Evolutionary conservation across 2,797 vertebrate species (phyloP).

Genomic region (Enteromius thamalakanensis): DNA sequence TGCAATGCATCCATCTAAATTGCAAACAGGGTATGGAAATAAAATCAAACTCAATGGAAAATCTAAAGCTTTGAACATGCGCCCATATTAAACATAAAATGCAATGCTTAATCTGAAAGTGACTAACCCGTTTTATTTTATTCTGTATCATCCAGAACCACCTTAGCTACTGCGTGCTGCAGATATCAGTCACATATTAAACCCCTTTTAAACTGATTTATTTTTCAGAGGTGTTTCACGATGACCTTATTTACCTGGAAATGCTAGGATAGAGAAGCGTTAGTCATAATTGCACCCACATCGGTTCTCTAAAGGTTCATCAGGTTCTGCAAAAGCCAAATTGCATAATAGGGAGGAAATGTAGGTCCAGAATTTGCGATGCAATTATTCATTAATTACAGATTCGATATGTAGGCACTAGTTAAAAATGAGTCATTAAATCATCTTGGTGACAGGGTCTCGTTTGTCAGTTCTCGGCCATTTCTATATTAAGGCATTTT

Average conservation of each 20-base stretch:
- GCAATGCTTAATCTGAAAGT: not conserved
- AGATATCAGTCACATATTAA: not conserved
- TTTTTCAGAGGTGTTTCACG: not conserved
- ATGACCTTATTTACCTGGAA: slow-evolving; percentile 11
- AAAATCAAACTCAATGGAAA: slow-evolving; percentile 7
- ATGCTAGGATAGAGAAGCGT: not conserved
- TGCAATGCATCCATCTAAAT: not conserved
- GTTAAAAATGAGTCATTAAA: slow-evolving; percentile 20
- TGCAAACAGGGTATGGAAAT: slow-evolving; percentile 6
- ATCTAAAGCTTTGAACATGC: not conserved
- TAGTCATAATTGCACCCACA: not conserved
- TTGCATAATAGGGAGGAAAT: not conserved
- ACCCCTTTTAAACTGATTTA: not conserved
- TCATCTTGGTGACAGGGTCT: not conserved
- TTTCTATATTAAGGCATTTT: slow-evolving; percentile 34
- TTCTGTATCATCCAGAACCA: not conserved
- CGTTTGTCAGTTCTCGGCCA: not conserved
- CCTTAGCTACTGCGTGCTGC: slow-evolving; percentile 1
- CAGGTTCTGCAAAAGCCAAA: not conserved
- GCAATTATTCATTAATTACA: slow-evolving; percentile 13
- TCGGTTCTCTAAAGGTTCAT: slow-evolving; percentile 3
- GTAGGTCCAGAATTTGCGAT: not conserved
- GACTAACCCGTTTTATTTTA: not conserved
- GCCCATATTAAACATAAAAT: not conserved
- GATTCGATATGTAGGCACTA: slow-evolving; percentile 16